Base-by-base conservation (phyloP, 2,113 vertebrate genomes). In the Alexandromys fortis region DNA sequence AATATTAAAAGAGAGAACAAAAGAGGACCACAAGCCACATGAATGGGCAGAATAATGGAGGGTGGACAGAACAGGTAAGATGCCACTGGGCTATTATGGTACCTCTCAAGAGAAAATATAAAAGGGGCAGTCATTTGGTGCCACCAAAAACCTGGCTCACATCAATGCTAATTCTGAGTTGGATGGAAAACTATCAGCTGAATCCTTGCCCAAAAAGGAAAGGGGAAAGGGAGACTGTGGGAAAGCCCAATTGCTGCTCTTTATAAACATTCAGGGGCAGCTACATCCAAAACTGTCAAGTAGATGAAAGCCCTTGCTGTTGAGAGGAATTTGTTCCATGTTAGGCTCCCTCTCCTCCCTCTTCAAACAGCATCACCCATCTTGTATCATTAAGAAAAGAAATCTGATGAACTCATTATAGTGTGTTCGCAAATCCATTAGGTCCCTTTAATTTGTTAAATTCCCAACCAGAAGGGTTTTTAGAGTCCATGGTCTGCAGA, bases 111-210 rank as follows among this genome's bases (percentile, higher is more conserved):
- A 85, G 91, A 89, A n/a, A n/a, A 49, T 35, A 81, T 28, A 65
- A 90, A 89, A 22, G 45, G 13, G 19, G 16, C 5, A 75, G 11
- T 85, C 70, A 55, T 79, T 75, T 72, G 8, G 12, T 81, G 38
- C 78, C 73, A 93, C 30, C 68, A 75, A 90, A 96, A 89, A 58
- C 9, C 5, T 65, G 42, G 61, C 47, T 65, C 6, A 4, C 72
- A 10, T 52, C 47, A 81, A 49, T 90, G 65, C 33, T 92, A 90
- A 61, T 70, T 82, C 91, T 73, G n/a, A 89, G 19, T 73, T 91
- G 49, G 42, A 72, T 61, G 8, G 58, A 82, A 24, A 92, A 28
- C 24, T 12, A 77, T 89, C 49, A 86, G 12, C 5, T 86, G 58
- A 96, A 81, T 55, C 22, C 7, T 24, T 73, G 47, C 33, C 73